A percentile compares a stretch with the other conserved stretches of the same genome.
phyloP scores from a whole-genome alignment of 2,113 vertebrate genomes.

The Thamnaconus septentrionalis region DNA sequence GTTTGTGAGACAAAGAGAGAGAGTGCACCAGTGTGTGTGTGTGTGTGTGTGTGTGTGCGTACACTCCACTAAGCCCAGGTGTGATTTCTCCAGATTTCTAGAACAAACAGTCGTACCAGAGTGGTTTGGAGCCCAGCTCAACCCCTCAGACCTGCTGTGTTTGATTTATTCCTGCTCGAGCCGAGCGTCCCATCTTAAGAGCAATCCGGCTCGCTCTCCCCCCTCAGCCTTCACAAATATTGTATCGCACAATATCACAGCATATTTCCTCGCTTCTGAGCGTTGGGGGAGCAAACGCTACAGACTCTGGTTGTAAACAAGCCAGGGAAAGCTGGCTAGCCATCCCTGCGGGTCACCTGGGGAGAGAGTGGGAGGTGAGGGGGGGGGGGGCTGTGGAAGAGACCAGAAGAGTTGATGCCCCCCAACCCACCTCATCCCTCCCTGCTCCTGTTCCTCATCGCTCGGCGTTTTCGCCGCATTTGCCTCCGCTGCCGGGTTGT shows the following conservation, averaged over 20 bases:
- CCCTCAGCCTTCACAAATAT: constrained; percentile 48
- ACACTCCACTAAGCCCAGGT: background rate
- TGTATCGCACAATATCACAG: constrained; percentile 35
- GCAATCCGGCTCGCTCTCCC: constrained; percentile 12
- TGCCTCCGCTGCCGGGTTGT: constrained; percentile 24
- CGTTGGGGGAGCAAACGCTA: constrained; percentile 5
- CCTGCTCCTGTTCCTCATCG: constrained; percentile 23
- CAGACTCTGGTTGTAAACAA: constrained; percentile 44
- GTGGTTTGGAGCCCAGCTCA: constrained; percentile 35
- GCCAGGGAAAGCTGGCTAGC: constrained; percentile 16
- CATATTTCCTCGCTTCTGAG: constrained; percentile 15
- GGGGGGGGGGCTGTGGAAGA: constrained; percentile 28
- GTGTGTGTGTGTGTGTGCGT: constrained; percentile 19
- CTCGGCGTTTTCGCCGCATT: constrained; percentile 16
- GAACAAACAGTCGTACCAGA: constrained; percentile 53
- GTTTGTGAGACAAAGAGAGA: constrained; percentile 1
- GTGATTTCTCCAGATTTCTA: constrained; percentile 46
- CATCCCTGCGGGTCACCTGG: constrained; percentile 40
- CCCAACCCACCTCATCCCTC: constrained; percentile 1
- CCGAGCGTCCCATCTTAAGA: constrained; percentile 45
- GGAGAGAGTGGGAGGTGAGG: constrained; percentile 3
- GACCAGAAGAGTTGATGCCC: constrained; percentile 28
- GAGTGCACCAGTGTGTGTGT: background rate
- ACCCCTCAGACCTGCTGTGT: constrained; percentile 43
- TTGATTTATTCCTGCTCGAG: constrained; percentile 60